phyloP scores from a whole-genome alignment of 2,113 vertebrate species.

The Mobula hypostoma region DNA sequence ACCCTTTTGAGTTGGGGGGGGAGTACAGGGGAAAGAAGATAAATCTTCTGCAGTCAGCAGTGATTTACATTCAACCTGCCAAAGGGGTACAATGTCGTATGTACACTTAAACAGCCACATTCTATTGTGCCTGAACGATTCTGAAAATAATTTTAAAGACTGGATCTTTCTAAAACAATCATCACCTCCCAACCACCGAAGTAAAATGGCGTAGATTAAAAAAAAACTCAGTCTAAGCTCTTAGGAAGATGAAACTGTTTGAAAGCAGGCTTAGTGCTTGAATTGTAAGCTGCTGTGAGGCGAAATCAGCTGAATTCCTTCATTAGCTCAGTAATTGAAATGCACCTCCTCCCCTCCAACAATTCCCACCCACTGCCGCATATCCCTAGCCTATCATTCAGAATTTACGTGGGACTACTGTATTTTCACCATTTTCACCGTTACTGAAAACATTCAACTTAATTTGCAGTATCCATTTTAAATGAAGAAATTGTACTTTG shows the following conservation, averaged over 20 bases:
- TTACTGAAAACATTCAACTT: conserved; percentile 24
- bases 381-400: not conserved
- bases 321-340: conserved; percentile 8
- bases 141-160: not conserved
- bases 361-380: not conserved
- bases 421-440: not conserved
- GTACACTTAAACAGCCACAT: not conserved
- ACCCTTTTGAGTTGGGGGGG: not conserved
- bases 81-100: not conserved
- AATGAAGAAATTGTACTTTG: conserved; percentile 4
- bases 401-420: not conserved
- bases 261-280: conserved; percentile 21
- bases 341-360: not conserved
- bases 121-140: not conserved
- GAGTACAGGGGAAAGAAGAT: not conserved
- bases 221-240: not conserved
- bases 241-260: conserved; percentile 25
- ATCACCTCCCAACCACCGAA: too few species aligned
- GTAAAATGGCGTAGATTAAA: not conserved
- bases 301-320: conserved; percentile 10
- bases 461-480: not conserved
- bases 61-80: not conserved
- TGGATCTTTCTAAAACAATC: not conserved
- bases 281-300: conserved; percentile 2
- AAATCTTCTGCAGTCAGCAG: not conserved